phyloP scores from a whole-genome alignment of 2,797 vertebrate species.

The Phoeniculus purpureus region DNA sequence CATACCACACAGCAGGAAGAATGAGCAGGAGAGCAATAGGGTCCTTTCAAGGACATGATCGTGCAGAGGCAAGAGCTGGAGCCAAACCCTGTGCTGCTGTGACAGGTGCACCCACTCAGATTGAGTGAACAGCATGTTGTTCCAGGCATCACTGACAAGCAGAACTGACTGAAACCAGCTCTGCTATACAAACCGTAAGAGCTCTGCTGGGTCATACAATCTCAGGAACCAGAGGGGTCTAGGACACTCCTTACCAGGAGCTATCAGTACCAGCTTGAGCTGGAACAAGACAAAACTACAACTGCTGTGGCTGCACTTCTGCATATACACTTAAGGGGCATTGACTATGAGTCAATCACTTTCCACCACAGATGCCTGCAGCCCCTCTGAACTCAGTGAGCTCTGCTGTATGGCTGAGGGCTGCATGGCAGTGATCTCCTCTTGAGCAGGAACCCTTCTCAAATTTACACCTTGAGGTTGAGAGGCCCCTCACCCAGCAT shows the following conservation, averaged over 20 bases:
- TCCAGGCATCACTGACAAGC: not conserved
- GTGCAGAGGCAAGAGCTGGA: not conserved
- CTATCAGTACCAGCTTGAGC: not conserved
- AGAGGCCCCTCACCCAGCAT: not conserved
- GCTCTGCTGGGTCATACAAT: not conserved
- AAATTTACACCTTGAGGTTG: not conserved
- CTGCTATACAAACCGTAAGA: not conserved
- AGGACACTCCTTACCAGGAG: not conserved
- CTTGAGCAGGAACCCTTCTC: not conserved
- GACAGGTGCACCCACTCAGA: rapidly evolving
- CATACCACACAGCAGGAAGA: not conserved
- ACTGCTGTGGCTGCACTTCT: not conserved
- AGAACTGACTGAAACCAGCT: not conserved
- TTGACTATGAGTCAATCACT: not conserved
- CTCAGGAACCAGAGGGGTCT: not conserved
- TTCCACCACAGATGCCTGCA: too few species aligned
- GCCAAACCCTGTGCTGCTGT: not conserved
- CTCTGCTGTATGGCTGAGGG: too few species aligned
- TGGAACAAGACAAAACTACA: not conserved
- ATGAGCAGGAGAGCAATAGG: not conserved
- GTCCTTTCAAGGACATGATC: not conserved
- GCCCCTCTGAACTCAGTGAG: too few species aligned
- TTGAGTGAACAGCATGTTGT: not conserved
- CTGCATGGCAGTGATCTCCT: rapidly evolving
- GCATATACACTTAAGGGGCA: not conserved